Evolutionary conservation across 2,797 vertebrate genomes (phyloP).

Genomic region (Coendou prehensilis): DNA sequence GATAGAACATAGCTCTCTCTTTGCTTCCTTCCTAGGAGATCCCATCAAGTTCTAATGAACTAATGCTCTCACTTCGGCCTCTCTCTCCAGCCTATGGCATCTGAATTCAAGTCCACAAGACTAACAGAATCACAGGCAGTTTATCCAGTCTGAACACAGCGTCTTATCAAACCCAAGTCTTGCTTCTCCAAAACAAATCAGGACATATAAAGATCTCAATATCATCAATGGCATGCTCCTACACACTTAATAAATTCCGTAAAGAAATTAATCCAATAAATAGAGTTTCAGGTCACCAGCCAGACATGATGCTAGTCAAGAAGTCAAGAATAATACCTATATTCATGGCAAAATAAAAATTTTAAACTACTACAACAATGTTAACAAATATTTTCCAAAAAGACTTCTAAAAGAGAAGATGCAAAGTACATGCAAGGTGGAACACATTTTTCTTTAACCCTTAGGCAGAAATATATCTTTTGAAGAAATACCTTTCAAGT

Average conservation of each 20-base stretch:
- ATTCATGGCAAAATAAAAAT: background rate
- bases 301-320: slow-evolving; percentile 5
- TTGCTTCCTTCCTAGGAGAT: background rate
- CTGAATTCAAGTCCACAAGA: slow-evolving; percentile 45
- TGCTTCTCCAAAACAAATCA: slow-evolving; percentile 5
- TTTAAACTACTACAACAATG: slow-evolving; percentile 8
- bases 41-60: background rate
- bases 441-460: slow-evolving; percentile 67
- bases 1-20: background rate
- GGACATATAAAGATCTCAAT: background rate
- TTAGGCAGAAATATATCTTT: slow-evolving; percentile 58
- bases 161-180: slow-evolving; percentile 34
- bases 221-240: slow-evolving; percentile 6
- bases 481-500: slow-evolving; percentile 44
- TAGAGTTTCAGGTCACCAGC: slow-evolving; percentile 26
- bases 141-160: background rate
- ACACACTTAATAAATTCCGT: slow-evolving; percentile 24
- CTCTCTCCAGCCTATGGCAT: background rate
- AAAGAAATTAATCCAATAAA: slow-evolving; percentile 16
- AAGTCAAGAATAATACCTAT: background rate
- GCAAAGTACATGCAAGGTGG: background rate
- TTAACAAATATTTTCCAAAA: slow-evolving; percentile 56
- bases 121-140: slow-evolving; percentile 1
- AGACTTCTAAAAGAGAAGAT: slow-evolving; percentile 31
- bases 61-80: background rate